A percentile compares a stretch with the other conserved stretches of the same genome.
Evolutionary conservation across 2,888 invertebrate genomes (phyloP).

Genomic region (Drosophila pegasa): DNA sequence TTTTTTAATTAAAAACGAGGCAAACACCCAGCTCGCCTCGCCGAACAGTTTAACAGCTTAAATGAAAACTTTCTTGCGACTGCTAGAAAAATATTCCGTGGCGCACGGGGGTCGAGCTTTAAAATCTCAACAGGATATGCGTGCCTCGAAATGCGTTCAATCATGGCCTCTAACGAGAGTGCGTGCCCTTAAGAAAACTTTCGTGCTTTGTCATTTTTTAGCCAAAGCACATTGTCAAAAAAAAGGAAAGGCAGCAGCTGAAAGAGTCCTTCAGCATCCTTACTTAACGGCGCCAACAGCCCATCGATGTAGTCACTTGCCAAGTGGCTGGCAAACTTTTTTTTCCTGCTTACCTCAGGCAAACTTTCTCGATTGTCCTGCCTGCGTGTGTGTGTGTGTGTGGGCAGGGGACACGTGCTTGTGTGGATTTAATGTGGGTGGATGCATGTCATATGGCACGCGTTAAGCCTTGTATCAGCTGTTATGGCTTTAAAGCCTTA

Average conservation of each 20-base stretch:
- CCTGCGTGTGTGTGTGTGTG: constrained; percentile 2
- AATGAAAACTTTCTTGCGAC: constrained; percentile 33
- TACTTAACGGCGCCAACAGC: constrained; percentile 27
- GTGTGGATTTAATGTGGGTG: constrained; percentile 6
- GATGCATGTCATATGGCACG: constrained; percentile 1
- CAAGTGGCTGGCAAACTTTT: constrained; percentile 54
- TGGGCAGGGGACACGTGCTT: constrained; percentile 3
- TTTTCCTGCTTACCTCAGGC: constrained; percentile 50
- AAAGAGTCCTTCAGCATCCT: constrained; percentile 27
- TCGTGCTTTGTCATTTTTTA: constrained; percentile 65
- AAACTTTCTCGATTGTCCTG: constrained; percentile 48
- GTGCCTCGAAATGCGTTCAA: constrained; percentile 60
- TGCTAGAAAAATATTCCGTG: constrained; percentile 1
- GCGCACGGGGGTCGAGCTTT: constrained; percentile 16
- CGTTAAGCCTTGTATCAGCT: constrained; percentile 23
- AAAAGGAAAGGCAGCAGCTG: constrained; percentile 7
- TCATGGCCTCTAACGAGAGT: constrained; percentile 51
- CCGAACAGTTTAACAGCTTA: constrained; percentile 63
- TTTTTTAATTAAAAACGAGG: constrained; percentile 70
- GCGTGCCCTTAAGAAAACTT: constrained; percentile 36
- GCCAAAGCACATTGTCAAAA: constrained; percentile 65
- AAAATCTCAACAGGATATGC: constrained; percentile 24
- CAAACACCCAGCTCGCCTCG: constrained; percentile 16
- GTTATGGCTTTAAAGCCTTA: constrained; percentile 62
- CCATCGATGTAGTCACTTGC: constrained; percentile 39